Evolutionary conservation across 2,797 vertebrate species (phyloP).

Genomic region (Bothrops alternatus): DNA sequence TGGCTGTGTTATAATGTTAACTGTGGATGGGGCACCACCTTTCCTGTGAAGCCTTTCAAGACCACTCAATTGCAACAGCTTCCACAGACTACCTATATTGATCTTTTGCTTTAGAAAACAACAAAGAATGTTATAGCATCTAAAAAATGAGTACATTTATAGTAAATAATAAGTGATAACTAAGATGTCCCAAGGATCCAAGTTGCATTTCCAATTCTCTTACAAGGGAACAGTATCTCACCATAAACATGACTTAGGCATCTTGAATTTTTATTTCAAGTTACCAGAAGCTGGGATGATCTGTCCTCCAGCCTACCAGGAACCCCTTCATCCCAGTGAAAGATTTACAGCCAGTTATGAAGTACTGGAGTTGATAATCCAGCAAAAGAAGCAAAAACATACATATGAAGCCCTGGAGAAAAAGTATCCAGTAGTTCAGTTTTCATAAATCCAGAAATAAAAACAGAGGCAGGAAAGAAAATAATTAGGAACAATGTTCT

Average conservation of each 20-base stretch:
- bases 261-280: not conserved
- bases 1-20: not conserved
- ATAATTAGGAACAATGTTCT: not conserved
- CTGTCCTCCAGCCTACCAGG: not conserved
- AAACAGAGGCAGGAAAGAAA: not conserved
- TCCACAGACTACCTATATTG: not conserved
- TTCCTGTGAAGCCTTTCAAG: not conserved
- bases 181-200: not conserved
- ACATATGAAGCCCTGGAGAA: not conserved
- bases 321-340: rapidly evolving
- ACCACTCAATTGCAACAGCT: not conserved
- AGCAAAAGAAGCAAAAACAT: constrained; percentile 10
- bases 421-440: not conserved
- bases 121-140: not conserved
- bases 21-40: not conserved
- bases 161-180: not conserved
- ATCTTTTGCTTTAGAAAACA: not conserved
- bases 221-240: not conserved
- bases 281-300: not conserved
- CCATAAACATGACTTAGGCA: not conserved
- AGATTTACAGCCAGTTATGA: not conserved
- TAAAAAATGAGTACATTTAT: not conserved
- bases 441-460: not conserved
- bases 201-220: not conserved
- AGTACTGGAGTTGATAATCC: not conserved